These are phyloP conservation scores for Cyclophora punctaria DNA, from an alignment of 2,888 invertebrate genomes.

Conservation along the genomic window DNA sequence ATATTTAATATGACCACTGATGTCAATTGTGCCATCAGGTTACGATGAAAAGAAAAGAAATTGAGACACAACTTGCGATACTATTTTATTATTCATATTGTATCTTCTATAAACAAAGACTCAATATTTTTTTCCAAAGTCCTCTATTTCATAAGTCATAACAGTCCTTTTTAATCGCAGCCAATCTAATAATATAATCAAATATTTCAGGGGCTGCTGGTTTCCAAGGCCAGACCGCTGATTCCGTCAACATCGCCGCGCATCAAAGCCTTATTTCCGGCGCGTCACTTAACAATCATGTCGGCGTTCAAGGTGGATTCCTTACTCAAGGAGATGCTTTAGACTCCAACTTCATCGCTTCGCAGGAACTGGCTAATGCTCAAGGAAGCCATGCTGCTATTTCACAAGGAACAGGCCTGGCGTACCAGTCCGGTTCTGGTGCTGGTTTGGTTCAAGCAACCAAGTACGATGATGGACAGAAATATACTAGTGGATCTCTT, in stretches of 20 bases:
- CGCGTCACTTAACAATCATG: conserved; percentile 57
- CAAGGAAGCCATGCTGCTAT: conserved; percentile 3
- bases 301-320: conserved; percentile 61
- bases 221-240: conserved; percentile 63
- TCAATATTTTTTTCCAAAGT: no score
- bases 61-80: no score
- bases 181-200: no score
- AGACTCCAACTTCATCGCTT: conserved; percentile 56
- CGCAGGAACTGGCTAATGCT: conserved; percentile 47
- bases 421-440: conserved; percentile 28
- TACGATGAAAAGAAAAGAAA: no score
- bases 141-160: no score
- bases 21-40: no score
- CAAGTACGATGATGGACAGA: conserved; percentile 37
- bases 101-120: no score
- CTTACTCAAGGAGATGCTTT: conserved; percentile 45
- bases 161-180: no score
- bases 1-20: no score
- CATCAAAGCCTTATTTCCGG: conserved; percentile 66
- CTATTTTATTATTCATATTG: no score
- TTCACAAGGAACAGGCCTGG: conserved; percentile 19
- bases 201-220: conserved; percentile 54
- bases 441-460: conserved; percentile 51
- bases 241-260: conserved; percentile 63
- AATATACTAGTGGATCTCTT: conserved; percentile 59